Evolutionary conservation across 2,797 vertebrate species (phyloP), one percentile per base, ranked within the genome.

Genomic region (Poecilia gillii): DNA sequence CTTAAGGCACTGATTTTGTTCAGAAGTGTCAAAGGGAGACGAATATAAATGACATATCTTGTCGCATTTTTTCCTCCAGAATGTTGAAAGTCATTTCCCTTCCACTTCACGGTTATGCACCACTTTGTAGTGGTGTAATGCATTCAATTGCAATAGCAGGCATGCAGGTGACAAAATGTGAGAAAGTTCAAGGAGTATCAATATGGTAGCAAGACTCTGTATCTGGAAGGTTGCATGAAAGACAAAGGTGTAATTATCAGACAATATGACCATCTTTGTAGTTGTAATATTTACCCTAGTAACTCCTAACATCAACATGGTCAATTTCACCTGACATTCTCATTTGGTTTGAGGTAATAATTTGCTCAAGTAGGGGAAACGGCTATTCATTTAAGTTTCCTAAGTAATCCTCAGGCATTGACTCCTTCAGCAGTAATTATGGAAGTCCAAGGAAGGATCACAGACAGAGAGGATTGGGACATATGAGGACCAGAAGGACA

Each of bases 301-400:
- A 41, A 23, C 23, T 64, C 36, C 28, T 36, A 18, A 64, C 31
- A 36, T 64, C 16, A 64, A 36, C 16, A 18, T 8, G 16, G 16
- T 64, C 59, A 64, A 36, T 36, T 64, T 64, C 59, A 64, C 16
- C 8, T 6, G 6, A 64, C 31, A 8, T 83, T 84, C 87, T 87
- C 76, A 82, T 81, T 86, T 85, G 90, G 87, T 88, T 81, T 46
- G 77, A 86, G 85, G 33, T 36, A 64, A 90, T 92, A 88, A 92
- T 92, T 93, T 91, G 86, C 82, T 71, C 66, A 31, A 72, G 78
- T 41, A 47, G 66, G 79, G 66, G 84, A 84, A 76, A 73, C 71
- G 68, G 79, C 57, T 84, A 85, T 89, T 81, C 85, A 81, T 90
- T 76, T 33, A 75, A 66, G 70, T 81, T 82, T 84, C 79, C 84